A percentile compares a stretch with the other conserved stretches of the same genome.
These are phyloP conservation scores for Merodon equestris DNA, from an alignment of 2,888 invertebrate species.

Conservation along the genomic window DNA sequence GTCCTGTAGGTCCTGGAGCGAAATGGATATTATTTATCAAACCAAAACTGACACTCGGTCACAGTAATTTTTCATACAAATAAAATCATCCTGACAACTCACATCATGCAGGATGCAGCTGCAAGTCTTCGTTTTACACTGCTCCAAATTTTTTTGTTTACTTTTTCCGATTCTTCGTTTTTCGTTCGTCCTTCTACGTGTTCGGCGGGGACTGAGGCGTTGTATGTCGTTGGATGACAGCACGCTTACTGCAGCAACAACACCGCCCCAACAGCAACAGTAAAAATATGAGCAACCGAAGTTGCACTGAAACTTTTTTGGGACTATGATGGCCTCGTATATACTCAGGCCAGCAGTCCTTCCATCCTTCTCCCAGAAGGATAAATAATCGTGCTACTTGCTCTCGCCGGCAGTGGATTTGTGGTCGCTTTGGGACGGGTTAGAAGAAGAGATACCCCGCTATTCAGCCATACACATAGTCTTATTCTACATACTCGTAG, in stretches of 20 bases:
- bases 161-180: constrained; percentile 23
- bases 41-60: constrained; percentile 68
- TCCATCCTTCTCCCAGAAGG: constrained; percentile 39
- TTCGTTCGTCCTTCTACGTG: constrained; percentile 35
- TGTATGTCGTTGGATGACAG: constrained; percentile 59
- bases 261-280: constrained; percentile 43
- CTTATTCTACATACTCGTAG: no score
- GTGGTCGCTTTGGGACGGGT: constrained; percentile 61
- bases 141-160: constrained; percentile 21
- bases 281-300: constrained; percentile 58
- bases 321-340: constrained; percentile 11
- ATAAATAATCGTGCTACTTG: constrained; percentile 65
- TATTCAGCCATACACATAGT: neutral
- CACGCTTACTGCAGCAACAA: constrained; percentile 64
- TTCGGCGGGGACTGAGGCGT: constrained; percentile 27
- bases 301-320: constrained; percentile 46
- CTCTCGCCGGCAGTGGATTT: constrained; percentile 61
- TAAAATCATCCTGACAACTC: constrained; percentile 68
- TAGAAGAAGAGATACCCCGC: constrained; percentile 14
- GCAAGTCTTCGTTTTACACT: constrained; percentile 14
- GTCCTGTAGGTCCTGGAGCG: constrained; percentile 36
- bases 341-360: constrained; percentile 3
- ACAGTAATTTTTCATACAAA: constrained; percentile 68
- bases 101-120: constrained; percentile 67
- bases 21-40: constrained; percentile 69